Percentiles rank a stretch among this genome's conserved stretches.
Evolutionary conservation across 2,888 invertebrate genomes (phyloP).

Genomic region (Netelia virgata): DNA sequence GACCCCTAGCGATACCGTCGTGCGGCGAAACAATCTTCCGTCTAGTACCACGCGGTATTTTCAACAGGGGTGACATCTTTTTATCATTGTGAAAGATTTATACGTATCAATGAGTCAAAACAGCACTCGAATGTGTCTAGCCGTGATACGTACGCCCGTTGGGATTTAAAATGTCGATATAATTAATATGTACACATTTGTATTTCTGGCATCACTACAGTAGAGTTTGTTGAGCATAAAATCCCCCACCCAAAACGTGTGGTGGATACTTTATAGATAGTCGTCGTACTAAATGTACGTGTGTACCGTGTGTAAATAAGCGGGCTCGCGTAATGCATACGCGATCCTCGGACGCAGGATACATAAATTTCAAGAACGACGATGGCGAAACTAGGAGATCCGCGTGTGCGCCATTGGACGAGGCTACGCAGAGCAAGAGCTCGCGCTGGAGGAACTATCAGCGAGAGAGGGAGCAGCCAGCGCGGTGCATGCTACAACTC

Average conservation of each 20-base stretch:
- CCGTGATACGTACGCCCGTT: not conserved
- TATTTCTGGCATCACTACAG: constrained; percentile 9
- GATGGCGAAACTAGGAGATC: constrained; percentile 70
- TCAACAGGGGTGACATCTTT: too few relatives aligned
- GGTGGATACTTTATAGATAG: constrained; percentile 51
- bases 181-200: not conserved
- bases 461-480: constrained; percentile 38
- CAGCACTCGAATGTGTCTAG: not conserved
- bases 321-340: constrained; percentile 68
- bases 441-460: constrained; percentile 17
- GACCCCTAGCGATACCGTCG: too few relatives aligned
- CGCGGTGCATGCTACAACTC: constrained; percentile 9
- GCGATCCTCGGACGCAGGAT: constrained; percentile 73
- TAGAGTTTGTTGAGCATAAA: constrained; percentile 57
- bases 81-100: too few relatives aligned
- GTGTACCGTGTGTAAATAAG: constrained; percentile 76
- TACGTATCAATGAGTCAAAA: too few relatives aligned
- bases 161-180: not conserved
- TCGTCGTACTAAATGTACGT: constrained; percentile 56
- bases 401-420: constrained; percentile 74
- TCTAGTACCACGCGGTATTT: too few relatives aligned
- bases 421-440: constrained; percentile 14
- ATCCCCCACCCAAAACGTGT: constrained; percentile 40
- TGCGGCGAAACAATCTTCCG: too few relatives aligned
- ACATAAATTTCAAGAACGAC: constrained; percentile 77